Conservation (phyloP, 1,140 invertebrate species). For the Tetramorium alpestre region DNA sequence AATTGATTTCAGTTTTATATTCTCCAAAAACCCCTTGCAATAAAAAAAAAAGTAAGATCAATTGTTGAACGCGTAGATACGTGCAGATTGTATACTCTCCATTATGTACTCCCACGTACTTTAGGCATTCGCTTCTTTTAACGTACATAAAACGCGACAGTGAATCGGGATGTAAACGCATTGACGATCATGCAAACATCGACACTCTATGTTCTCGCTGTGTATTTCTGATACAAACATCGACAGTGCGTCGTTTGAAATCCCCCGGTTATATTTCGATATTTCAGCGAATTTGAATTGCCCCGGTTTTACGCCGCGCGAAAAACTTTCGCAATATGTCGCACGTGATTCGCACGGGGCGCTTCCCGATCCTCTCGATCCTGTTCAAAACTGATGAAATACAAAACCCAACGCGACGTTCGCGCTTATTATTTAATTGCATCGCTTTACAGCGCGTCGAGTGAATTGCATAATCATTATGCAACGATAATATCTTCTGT, state of each 20-base stretch:
- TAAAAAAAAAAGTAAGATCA: background rate
- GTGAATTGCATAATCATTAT: conserved; percentile 41
- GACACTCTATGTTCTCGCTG: conserved; percentile 20
- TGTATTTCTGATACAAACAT: conserved; percentile 33
- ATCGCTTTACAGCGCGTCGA: background rate
- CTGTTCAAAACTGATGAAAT: background rate
- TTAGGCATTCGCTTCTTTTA: background rate
- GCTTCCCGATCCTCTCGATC: background rate
- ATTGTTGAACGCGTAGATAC: background rate
- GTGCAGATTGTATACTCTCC: no score
- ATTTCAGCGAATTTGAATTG: conserved; percentile 10
- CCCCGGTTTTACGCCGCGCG: background rate
- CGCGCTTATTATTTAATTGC: conserved; percentile 10
- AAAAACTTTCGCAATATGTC: background rate
- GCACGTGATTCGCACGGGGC: background rate
- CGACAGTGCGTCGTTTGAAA: conserved; percentile 29
- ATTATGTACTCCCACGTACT: background rate
- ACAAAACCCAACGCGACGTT: background rate
- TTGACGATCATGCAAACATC: conserved; percentile 53
- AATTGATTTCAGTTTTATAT: background rate
- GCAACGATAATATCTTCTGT: conserved; percentile 15
- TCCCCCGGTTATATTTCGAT: conserved; percentile 15
- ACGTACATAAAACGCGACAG: background rate
- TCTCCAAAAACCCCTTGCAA: background rate
- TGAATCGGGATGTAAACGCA: conserved; percentile 7